Evolutionary conservation across 2,888 invertebrate genomes (phyloP), one percentile per base, ranked within the genome.

Genomic region (Lasioglossum oenotherae): DNA sequence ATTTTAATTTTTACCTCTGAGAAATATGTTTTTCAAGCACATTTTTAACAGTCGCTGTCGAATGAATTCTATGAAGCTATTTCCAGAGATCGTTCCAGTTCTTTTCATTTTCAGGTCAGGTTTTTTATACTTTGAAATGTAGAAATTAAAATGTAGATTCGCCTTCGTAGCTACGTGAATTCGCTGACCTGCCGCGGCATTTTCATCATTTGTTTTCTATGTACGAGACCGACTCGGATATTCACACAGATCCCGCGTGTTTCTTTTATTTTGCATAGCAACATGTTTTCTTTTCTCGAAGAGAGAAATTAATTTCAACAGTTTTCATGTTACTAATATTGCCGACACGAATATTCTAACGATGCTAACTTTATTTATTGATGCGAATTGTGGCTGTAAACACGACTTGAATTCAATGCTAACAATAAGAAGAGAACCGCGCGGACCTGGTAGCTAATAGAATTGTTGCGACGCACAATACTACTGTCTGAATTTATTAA

Each of bases 121-220:
- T 38, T 41, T 38, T 71, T 38, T 14, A 12, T 41, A n/a, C 41
- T 14, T 38, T 5, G 8, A 12, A 71, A 38, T 38, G 38, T 38
- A 38, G n/a, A 71, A 71, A 71, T 71, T 38, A 71, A 71, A 71
- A 71, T 71, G 38, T 71, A 71, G n/a, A 71, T 69, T 67, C 57
- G 8, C n/a, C 19, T 23, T 38, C 41, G 12, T n/a, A 12, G 2
- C 44, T 12, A 12, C 4, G 12, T 2, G 41, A 38, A n/a, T n/a
- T 38, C 38, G 23, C 16, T 69, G 35, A 38, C 35, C 35, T 19
- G 35, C 3, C 8, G 19, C 23, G 67, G 38, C 23, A 69, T 69
- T 69, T 38, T 69, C 35, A 10, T 19, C 31, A 10, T 69, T 35
- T 38, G 31, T 69, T 69, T 38, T 19, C 23, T 23, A n/a, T 12